Base-by-base conservation (phyloP, 2,113 vertebrate species). In the Zingel zingel region DNA sequence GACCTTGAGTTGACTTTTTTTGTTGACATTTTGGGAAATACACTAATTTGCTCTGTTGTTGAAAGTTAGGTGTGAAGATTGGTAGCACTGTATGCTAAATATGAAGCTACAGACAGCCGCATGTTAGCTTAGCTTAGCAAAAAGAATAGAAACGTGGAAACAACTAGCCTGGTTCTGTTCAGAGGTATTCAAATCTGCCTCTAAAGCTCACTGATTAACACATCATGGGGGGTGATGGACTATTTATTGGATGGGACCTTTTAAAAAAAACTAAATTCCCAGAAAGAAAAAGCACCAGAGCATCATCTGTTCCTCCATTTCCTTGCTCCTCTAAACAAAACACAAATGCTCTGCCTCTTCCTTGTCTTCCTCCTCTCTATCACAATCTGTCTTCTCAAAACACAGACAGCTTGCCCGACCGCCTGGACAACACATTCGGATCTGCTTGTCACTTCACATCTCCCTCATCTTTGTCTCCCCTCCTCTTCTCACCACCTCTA, bases 391-490 rank as follows among this genome's bases (percentile, higher is more conserved):
- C 83, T 74, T 64, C 78, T 79, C 73, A 58, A 82, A 89, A 88
- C 77, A 81, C 64, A 89, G 86, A 88, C 87, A 82, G 89, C 85
- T 83, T 81, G 70, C 65, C 84, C 30, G 77, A 76, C 84, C 58
- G 79, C 61, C 81, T 90, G 78, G 85, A 86, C 86, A 78, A 81
- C 74, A 82, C 84, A 76, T 85, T 94, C 65, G 36, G 85, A 86
- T 89, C 64, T 81, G 87, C 86, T 81, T 88, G 89, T 93, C 91
- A 92, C 90, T 89, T 93, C 84, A 82, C 81, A 90, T 92, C 83
- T 90, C 78, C 63, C 83, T 83, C 39, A 45, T 76, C 75, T 84
- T 87, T 72, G 50, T 78, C 75, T 84, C 82, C 73, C 51, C 39
- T 83, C 77, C 39, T 79, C 54, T 59, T 25, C 64, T 66, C 75